phyloP scores from a whole-genome alignment of 2,888 invertebrate species.

The Siphlonurus alternatus region DNA sequence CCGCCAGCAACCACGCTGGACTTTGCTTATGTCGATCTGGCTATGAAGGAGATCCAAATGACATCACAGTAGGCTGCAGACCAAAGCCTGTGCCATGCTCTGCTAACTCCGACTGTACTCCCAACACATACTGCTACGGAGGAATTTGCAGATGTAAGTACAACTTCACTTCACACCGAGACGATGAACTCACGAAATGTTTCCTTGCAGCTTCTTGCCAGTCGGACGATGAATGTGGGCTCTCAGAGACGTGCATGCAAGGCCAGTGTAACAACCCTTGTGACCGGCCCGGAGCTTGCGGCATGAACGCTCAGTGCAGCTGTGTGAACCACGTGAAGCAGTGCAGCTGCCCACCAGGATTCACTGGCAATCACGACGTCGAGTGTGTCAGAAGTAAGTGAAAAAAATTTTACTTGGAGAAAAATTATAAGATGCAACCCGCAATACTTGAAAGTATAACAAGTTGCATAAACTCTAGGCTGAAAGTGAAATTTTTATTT shows the following conservation, averaged over 20 bases:
- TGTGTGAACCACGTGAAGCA: slow-evolving; percentile 54
- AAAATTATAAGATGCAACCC: background rate
- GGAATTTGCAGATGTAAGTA: slow-evolving; percentile 62
- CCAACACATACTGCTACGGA: slow-evolving; percentile 66
- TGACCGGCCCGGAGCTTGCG: slow-evolving; percentile 55
- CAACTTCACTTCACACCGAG: slow-evolving; percentile 15
- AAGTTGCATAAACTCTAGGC: background rate
- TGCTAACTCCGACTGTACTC: slow-evolving; percentile 53
- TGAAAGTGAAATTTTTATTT: slow-evolving; percentile 7
- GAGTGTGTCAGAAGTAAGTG: slow-evolving; percentile 70
- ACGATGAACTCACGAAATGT: background rate
- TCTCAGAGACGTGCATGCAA: slow-evolving; percentile 59
- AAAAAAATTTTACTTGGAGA: slow-evolving; percentile 2
- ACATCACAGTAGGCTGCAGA: slow-evolving; percentile 51
- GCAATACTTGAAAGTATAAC: background rate
- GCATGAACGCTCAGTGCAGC: slow-evolving; percentile 63
- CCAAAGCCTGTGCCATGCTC: slow-evolving; percentile 56
- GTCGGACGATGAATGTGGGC: slow-evolving; percentile 59
- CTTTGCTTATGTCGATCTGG: slow-evolving; percentile 63
- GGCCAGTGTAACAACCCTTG: slow-evolving; percentile 74
- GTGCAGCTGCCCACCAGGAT: slow-evolving; percentile 69
- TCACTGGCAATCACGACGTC: slow-evolving; percentile 66
- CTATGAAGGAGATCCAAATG: slow-evolving; percentile 59
- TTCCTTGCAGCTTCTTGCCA: slow-evolving; percentile 34
- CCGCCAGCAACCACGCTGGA: slow-evolving; percentile 54